Base-by-base conservation (phyloP, 1,140 invertebrate species). In the Ceratina australensis region DNA sequence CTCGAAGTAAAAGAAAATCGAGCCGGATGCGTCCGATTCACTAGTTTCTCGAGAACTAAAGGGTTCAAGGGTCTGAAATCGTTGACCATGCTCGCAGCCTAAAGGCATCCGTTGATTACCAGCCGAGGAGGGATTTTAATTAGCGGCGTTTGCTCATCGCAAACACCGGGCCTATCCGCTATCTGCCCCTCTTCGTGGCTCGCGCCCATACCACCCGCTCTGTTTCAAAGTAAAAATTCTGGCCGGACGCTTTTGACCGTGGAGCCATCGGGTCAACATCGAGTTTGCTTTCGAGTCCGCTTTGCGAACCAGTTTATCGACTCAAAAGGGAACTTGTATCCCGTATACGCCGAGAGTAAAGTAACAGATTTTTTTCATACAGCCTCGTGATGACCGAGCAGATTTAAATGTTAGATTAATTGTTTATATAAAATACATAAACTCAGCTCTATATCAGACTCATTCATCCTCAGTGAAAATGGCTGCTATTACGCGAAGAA, bases 51-150 rank as follows among this genome's bases (percentile, higher is more conserved):
- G 52, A 80, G 73, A 84, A 84, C 18, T 84, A 84, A 67, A 83
- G 84, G 79, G 50, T 82, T 56, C 69, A 75, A 76, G 49, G 79
- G 72, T 72, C 68, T 68, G 72, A 65, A 65, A 82, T 75, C 87
- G 84, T 88, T 91, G 89, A 90, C 89, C 90, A 90, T 89, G 82
- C 85, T 89, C 85, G 78, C 69, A 78, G 89, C 88, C 89, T 84
- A 82, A 83, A 89, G 89, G 89, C 89, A 90, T 89, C 80, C 88
- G 87, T 91, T 91, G 89, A 91, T 91, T 91, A 90, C 89, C 84
- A 86, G 73, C 81, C 84, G 82, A 87, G 87, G 79, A 87, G 88
- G 87, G 89, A 92, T 92, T 92, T 92, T 92, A 92, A 92, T 92
- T 92, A 92, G 88, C 86, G 72, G 80, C 83, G 90, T 92, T 92